These are phyloP conservation scores for Dorcus hopei DNA, from an alignment of 2,888 invertebrate species.

Conservation along the genomic window DNA sequence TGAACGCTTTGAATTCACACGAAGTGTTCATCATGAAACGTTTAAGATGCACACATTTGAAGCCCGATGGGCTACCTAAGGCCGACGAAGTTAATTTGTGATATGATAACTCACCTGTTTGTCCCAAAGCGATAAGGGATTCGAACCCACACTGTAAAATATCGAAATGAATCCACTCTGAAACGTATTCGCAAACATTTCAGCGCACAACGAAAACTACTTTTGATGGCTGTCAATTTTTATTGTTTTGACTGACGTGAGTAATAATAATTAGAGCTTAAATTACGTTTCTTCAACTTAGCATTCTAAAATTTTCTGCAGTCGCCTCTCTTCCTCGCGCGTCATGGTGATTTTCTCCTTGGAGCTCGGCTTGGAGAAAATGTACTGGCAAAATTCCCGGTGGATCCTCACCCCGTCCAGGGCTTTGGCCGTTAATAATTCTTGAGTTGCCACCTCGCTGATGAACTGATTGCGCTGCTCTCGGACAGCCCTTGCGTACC, in stretches of 20 bases:
- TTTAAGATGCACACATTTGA: too few relatives aligned
- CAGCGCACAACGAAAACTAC: conserved; percentile 13
- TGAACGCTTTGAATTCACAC: too few relatives aligned
- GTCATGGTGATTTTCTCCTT: conserved; percentile 39
- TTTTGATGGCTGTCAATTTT: conserved; percentile 13
- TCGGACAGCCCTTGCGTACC: conserved; percentile 54
- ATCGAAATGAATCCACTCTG: conserved; percentile 67
- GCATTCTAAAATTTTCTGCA: conserved; percentile 36
- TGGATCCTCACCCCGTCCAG: conserved; percentile 63
- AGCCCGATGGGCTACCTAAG: background rate
- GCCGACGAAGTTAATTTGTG: background rate
- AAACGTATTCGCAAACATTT: conserved; percentile 66
- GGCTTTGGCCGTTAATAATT: conserved; percentile 60
- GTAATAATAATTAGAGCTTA: background rate
- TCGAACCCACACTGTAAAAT: conserved; percentile 65
- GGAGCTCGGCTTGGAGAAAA: conserved; percentile 45
- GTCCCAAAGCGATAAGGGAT: conserved; percentile 65
- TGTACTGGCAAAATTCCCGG: conserved; percentile 60
- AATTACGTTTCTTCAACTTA: background rate
- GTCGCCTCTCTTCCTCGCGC: conserved; percentile 34
- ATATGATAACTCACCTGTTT: conserved; percentile 51
- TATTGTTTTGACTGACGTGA: conserved; percentile 2
- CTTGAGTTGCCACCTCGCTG: conserved; percentile 60
- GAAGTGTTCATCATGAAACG: too few relatives aligned
- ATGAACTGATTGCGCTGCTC: conserved; percentile 59